Conservation (phyloP, 2,888 invertebrate species). For the Machimus atricapillus region DNA sequence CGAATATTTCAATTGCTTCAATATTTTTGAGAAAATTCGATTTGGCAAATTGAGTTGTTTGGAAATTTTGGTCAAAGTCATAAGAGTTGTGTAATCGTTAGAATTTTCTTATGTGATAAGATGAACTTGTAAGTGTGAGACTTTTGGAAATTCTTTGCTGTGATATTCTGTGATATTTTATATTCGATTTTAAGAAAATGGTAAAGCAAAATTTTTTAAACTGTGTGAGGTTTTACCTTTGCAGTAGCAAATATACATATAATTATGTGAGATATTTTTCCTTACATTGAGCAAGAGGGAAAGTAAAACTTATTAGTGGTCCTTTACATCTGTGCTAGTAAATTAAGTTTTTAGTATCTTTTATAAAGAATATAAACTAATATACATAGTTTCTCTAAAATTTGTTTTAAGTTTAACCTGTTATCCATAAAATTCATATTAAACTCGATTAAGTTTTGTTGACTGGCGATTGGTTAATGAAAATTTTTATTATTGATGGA, state of each 20-base stretch:
- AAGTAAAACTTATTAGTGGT: background rate
- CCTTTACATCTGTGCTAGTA: background rate
- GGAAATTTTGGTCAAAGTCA: background rate
- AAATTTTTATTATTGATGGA: background rate
- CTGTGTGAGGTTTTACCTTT: background rate
- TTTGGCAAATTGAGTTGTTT: background rate
- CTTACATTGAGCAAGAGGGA: background rate
- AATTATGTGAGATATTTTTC: background rate
- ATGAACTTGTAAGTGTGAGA: background rate
- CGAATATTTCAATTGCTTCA: conserved; percentile 46
- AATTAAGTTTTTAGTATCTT: background rate
- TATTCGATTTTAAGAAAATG: background rate
- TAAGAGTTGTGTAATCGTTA: background rate
- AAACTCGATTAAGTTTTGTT: background rate
- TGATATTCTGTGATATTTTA: conserved; percentile 19
- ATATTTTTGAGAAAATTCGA: conserved; percentile 39
- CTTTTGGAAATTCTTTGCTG: background rate
- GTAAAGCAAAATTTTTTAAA: background rate
- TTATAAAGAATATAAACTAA: background rate
- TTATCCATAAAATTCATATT: background rate
- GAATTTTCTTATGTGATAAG: background rate
- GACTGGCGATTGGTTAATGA: background rate
- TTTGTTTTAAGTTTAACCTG: background rate
- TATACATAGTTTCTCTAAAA: background rate
- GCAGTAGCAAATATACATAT: background rate